These are phyloP conservation scores for Achlya flavicornis DNA, from an alignment of 2,888 invertebrate species.

Conservation along the genomic window DNA sequence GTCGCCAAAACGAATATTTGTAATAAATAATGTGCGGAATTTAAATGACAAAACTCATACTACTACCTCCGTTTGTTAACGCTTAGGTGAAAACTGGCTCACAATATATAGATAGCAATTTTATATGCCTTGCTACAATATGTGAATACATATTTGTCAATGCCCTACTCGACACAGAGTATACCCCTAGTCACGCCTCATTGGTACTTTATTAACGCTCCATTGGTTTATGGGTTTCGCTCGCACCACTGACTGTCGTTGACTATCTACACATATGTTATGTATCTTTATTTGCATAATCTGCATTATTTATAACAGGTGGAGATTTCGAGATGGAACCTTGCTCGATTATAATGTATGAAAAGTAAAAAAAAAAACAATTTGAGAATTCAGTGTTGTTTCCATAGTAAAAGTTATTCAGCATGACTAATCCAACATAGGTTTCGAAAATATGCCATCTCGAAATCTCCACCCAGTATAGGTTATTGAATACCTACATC, in stretches of 20 bases:
- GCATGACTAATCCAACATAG: too few relatives aligned
- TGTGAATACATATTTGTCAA: background rate
- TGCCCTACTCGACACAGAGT: background rate
- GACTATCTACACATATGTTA: background rate
- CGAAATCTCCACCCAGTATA: too few relatives aligned
- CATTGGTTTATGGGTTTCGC: background rate
- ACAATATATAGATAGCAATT: background rate
- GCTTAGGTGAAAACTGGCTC: background rate
- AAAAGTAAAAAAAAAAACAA: too few relatives aligned
- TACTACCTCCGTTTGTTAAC: too few relatives aligned
- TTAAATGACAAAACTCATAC: too few relatives aligned
- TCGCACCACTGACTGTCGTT: conserved; percentile 1
- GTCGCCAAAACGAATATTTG: too few relatives aligned
- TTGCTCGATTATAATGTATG: too few relatives aligned
- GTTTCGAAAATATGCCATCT: too few relatives aligned
- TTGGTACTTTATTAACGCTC: conserved; percentile 9
- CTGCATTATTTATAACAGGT: background rate
- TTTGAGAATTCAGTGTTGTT: too few relatives aligned
- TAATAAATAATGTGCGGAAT: too few relatives aligned
- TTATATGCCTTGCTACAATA: background rate
- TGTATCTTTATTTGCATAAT: background rate
- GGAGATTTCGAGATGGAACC: background rate
- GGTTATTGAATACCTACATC: too few relatives aligned
- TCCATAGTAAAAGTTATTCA: too few relatives aligned
- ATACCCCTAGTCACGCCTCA: background rate